phyloP scores from a whole-genome alignment of 2,113 vertebrate species.

The Lampris incognitus region DNA sequence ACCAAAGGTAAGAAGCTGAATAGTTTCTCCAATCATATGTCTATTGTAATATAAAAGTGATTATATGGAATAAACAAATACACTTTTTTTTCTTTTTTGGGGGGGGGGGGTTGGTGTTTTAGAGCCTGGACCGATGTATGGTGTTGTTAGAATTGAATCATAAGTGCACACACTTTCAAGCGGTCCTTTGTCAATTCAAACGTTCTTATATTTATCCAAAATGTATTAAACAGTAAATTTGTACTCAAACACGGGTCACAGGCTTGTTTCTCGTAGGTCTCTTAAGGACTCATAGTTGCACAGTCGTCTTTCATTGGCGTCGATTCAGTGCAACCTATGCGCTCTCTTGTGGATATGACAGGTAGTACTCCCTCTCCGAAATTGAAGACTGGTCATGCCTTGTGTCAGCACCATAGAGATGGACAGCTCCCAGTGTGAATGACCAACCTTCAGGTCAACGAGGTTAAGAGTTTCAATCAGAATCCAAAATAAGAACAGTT shows the following conservation, averaged over 20 bases:
- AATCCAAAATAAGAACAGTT: no score
- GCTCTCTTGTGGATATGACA: slow-evolving; percentile 54
- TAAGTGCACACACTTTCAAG: no score
- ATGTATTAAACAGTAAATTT: not conserved
- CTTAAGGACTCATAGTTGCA: no score
- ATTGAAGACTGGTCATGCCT: not conserved
- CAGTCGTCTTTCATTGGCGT: no score
- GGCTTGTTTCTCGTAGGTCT: no score
- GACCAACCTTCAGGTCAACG: not conserved
- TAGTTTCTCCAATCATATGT: not conserved
- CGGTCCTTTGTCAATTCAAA: not conserved
- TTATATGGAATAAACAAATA: not conserved
- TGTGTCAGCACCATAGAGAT: slow-evolving; percentile 59
- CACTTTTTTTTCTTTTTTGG: no score
- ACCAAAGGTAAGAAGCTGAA: not conserved
- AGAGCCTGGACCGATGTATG: no score
- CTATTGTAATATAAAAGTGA: not conserved
- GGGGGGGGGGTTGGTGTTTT: no score
- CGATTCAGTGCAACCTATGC: not conserved
- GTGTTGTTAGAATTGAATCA: no score
- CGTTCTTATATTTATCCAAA: not conserved
- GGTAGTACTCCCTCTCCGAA: not conserved
- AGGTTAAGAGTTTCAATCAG: not conserved
- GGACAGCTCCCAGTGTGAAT: slow-evolving; percentile 54
- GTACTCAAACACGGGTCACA: not conserved